phyloP scores from a whole-genome alignment of 2,888 invertebrate species.

The Coleophora flavipennella region DNA sequence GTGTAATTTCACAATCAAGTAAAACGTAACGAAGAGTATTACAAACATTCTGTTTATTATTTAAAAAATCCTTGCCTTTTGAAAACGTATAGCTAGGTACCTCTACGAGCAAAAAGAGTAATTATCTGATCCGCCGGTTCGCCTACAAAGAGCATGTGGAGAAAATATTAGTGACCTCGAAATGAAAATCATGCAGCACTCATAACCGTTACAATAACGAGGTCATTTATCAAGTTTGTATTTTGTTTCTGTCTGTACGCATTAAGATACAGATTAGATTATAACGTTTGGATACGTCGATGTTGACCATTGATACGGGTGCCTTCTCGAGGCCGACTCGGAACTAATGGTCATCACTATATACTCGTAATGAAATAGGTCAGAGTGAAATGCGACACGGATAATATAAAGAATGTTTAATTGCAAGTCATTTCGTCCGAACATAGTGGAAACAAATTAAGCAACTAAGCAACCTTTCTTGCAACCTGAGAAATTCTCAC shows the following conservation, averaged over 20 bases:
- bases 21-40: no score
- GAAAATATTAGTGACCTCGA: slow-evolving; percentile 60
- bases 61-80: no score
- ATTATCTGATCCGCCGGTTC: slow-evolving; percentile 23
- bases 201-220: slow-evolving; percentile 67
- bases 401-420: slow-evolving; percentile 21
- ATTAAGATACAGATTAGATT: slow-evolving; percentile 40
- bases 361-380: no score
- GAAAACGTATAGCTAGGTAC: no score
- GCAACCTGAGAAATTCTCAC: slow-evolving; percentile 12
- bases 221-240: slow-evolving; percentile 64
- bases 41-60: no score
- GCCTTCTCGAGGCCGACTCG: no score
- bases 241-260: slow-evolving; percentile 55
- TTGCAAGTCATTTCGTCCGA: slow-evolving; percentile 8
- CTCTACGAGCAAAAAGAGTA: no score
- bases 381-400: slow-evolving; percentile 16
- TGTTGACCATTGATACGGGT: slow-evolving; percentile 5
- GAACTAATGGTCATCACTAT: no score
- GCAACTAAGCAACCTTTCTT: no score
- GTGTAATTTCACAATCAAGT: no score
- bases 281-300: slow-evolving; percentile 23
- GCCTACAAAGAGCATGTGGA: slow-evolving; percentile 43
- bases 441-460: no score
- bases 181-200: slow-evolving; percentile 64